A percentile compares a stretch with the other conserved stretches of the same genome.
These are phyloP conservation scores for Megastigmus dorsalis DNA, from an alignment of 2,888 invertebrate species.

Conservation along the genomic window DNA sequence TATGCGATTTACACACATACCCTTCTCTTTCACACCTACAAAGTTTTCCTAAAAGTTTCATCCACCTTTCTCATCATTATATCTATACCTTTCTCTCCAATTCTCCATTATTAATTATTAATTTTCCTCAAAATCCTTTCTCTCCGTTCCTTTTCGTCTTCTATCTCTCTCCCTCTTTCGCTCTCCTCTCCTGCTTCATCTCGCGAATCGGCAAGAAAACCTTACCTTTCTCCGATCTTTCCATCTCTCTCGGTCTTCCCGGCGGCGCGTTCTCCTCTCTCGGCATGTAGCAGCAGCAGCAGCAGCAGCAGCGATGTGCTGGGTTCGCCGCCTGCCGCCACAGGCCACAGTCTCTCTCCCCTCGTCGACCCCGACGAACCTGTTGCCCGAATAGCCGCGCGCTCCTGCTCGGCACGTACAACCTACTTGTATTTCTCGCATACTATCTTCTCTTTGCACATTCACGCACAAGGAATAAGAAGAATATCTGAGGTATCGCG, in stretches of 20 bases:
- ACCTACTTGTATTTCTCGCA: background rate
- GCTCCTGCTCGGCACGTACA: background rate
- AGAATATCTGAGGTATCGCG: background rate
- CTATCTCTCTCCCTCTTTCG: background rate
- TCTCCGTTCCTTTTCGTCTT: background rate
- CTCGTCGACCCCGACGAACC: conserved; percentile 55
- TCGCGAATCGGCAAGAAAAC: conserved; percentile 6
- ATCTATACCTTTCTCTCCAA: background rate
- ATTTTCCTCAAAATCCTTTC: too few species aligned
- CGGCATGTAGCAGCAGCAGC: too few species aligned
- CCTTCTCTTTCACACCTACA: too few species aligned
- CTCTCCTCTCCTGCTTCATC: conserved; percentile 23
- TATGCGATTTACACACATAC: too few species aligned
- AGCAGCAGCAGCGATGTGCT: conserved; percentile 14
- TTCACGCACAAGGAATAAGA: too few species aligned
- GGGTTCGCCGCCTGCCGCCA: conserved; percentile 5
- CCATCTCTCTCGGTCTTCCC: conserved; percentile 14
- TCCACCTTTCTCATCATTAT: background rate
- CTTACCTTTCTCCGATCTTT: conserved; percentile 41
- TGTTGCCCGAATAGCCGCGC: conserved; percentile 53
- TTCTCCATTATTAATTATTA: too few species aligned
- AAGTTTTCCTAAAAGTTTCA: too few species aligned
- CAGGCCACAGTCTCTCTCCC: conserved; percentile 61
- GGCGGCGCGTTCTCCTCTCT: conserved; percentile 20
- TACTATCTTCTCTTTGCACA: background rate